phyloP scores from a whole-genome alignment of 2,113 vertebrate species.

The Istiophorus platypterus region DNA sequence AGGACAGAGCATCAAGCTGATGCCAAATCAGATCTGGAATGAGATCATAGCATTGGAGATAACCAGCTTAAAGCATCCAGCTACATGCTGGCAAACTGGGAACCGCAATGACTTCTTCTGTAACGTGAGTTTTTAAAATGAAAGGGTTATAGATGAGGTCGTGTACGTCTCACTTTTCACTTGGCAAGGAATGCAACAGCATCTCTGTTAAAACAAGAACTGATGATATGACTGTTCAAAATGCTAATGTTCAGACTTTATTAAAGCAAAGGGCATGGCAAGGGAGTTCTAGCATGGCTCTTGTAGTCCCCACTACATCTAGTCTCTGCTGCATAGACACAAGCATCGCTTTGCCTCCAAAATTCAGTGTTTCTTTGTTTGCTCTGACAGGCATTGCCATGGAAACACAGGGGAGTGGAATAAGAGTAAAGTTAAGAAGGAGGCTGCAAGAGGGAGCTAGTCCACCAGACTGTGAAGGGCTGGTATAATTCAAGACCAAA shows the following conservation, averaged over 20 bases:
- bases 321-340: slow-evolving; percentile 30
- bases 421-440: slow-evolving; percentile 54
- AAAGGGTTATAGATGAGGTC: slow-evolving; percentile 1
- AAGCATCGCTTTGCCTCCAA: slow-evolving; percentile 59
- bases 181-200: not conserved
- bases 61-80: slow-evolving; percentile 28
- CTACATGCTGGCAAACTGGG: slow-evolving; percentile 33
- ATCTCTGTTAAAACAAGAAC: slow-evolving; percentile 12
- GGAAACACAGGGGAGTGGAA: slow-evolving; percentile 64
- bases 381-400: slow-evolving; percentile 70
- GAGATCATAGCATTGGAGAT: slow-evolving; percentile 36
- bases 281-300: not conserved
- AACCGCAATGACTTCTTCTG: not conserved
- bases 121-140: slow-evolving; percentile 5
- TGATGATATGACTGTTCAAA: slow-evolving; percentile 11
- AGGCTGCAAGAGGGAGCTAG: slow-evolving; percentile 31
- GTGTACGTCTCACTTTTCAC: slow-evolving; percentile 17
- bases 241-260: slow-evolving; percentile 2
- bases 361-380: slow-evolving; percentile 65
- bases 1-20: slow-evolving; percentile 10
- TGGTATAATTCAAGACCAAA: slow-evolving; percentile 55
- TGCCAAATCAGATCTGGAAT: slow-evolving; percentile 53
- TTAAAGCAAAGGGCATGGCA: slow-evolving; percentile 17
- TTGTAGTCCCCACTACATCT: not conserved
- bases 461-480: slow-evolving; percentile 56